A percentile compares a stretch with the other conserved stretches of the same genome.
These are phyloP conservation scores for Pedicia rivosa DNA, from an alignment of 2,888 invertebrate genomes.

Conservation along the genomic window DNA sequence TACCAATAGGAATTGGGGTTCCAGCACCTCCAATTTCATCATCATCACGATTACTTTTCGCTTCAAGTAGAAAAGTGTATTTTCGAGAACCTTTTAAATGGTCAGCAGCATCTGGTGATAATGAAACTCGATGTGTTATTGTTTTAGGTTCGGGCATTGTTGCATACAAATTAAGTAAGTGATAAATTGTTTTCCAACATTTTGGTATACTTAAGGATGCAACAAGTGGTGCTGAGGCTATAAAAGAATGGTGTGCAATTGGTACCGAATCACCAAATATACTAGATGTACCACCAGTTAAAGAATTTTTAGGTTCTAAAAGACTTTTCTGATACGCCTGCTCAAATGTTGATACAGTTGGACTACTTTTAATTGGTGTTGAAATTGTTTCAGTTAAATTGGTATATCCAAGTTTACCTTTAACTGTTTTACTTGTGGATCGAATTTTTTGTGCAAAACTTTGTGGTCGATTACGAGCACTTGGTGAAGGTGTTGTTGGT, in stretches of 20 bases:
- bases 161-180: constrained; percentile 81
- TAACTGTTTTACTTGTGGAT: constrained; percentile 71
- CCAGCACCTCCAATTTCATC: constrained; percentile 34
- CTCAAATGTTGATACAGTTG: constrained; percentile 36
- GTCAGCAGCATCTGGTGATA: constrained; percentile 52
- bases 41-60: constrained; percentile 28
- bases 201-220: constrained; percentile 39
- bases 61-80: constrained; percentile 38
- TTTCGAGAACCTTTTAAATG: constrained; percentile 45
- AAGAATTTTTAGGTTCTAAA: constrained; percentile 26
- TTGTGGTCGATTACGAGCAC: constrained; percentile 46
- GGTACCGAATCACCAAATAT: constrained; percentile 12
- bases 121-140: constrained; percentile 61
- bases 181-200: constrained; percentile 91
- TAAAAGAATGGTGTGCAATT: constrained; percentile 15
- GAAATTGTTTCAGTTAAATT: constrained; percentile 59
- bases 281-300: constrained; percentile 27
- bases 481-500: constrained; percentile 28
- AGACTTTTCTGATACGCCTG: constrained; percentile 20
- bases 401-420: constrained; percentile 60
- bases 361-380: constrained; percentile 46
- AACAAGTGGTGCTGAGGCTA: constrained; percentile 20
- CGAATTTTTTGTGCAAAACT: constrained; percentile 78
- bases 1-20: constrained; percentile 20
- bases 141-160: constrained; percentile 92